Conservation (phyloP, 2,888 invertebrate genomes). For the Kryphioiulus occultus region DNA sequence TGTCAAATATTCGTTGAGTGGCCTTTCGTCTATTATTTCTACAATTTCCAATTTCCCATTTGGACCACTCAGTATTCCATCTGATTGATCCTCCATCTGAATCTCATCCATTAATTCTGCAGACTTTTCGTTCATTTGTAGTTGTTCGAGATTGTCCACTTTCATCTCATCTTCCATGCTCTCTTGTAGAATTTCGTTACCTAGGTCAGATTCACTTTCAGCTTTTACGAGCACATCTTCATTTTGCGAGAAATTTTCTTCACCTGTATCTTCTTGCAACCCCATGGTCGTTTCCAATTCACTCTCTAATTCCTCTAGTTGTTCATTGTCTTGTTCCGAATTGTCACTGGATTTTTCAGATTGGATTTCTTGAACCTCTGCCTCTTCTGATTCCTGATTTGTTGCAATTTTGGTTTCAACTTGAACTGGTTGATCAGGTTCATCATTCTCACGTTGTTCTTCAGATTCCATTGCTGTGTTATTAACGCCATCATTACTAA, state of each 20-base stretch:
- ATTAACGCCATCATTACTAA: neutral
- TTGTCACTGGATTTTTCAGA: neutral
- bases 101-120: neutral
- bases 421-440: neutral
- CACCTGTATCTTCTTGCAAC: neutral
- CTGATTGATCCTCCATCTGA: neutral
- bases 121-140: neutral
- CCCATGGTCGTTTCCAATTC: slow-evolving; percentile 2
- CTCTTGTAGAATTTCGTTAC: neutral
- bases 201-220: neutral
- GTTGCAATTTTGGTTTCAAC: neutral
- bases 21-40: neutral
- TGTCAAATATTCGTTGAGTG: neutral
- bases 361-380: neutral
- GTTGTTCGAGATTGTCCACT: neutral
- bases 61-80: neutral
- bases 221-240: neutral
- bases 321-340: neutral
- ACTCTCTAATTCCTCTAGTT: neutral
- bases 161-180: neutral
- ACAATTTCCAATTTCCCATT: neutral
- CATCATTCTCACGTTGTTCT: neutral
- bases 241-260: neutral
- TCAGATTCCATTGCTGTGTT: neutral
- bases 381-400: neutral